Base-by-base conservation (phyloP, 2,888 invertebrate species). In the Drosophila recens region DNA sequence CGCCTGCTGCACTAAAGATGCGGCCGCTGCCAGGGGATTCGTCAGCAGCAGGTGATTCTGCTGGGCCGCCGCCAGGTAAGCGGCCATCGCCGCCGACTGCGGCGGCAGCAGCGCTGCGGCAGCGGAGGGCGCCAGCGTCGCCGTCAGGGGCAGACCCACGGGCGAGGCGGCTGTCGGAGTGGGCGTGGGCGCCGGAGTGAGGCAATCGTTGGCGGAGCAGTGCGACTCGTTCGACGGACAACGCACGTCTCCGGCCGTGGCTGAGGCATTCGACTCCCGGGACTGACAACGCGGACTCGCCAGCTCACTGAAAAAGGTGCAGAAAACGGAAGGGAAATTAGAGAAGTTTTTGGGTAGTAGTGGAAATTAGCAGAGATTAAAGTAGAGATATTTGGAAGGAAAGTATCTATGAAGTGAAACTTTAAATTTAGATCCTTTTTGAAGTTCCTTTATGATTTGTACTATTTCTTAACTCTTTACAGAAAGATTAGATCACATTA, bases 1-100 rank as follows among this genome's bases (percentile, higher is more conserved):
- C 2, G 92, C 92, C 52, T 91, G 91, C 49, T 92, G 91, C 34
- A 91, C 91, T n/a, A 95, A 93, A 38, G 95, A 95, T 57, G 96
- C 96, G 34, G 96, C 94, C 8, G 95, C 94, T 27, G 95, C 95
- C 64, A 96, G 93, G 36, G 96, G 96, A 72, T 97, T 96, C 82
- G 96, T 95, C 91, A 97, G 94, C 75, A 97, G 94, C 54, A 95
- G 92, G 65, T 96, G 95, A 92, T 96, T 96, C 82, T 96, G 96
- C 82, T 95, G 95, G 1, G 95, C 95, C 1, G 95, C 95, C 3
- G 95, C 95, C 63, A 96, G 94, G 91, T 96, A 96, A 6, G 96
- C 97, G 27, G 96, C 96, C 94, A 97, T 96, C 3, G 96, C 96
- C 3, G 96, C 96, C 4, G 96, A 96, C 92, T 96, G 96, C 34